Evolutionary conservation across 2,797 vertebrate genomes (phyloP).

Genomic region (Falco rusticolus): DNA sequence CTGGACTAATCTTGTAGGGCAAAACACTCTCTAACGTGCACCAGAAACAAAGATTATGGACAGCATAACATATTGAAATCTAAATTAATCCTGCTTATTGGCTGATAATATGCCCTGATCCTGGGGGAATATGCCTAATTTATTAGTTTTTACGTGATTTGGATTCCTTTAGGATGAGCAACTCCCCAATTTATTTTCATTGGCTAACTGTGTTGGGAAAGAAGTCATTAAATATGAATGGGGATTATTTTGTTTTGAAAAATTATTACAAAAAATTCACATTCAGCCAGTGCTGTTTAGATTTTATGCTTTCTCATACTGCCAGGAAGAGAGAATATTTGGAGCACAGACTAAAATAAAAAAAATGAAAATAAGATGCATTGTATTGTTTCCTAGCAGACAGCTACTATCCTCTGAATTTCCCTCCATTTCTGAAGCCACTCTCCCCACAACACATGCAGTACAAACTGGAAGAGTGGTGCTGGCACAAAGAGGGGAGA

Average conservation of each 20-base stretch:
- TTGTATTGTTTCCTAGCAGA: not conserved
- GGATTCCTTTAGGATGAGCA: constrained; percentile 40
- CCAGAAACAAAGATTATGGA: constrained; percentile 52
- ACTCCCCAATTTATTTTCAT: not conserved
- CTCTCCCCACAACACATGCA: not conserved
- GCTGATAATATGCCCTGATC: constrained; percentile 41
- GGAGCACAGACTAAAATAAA: not conserved
- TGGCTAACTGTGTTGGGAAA: not conserved
- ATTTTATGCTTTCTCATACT: not conserved
- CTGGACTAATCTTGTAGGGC: not conserved
- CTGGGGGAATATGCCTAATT: constrained; percentile 57
- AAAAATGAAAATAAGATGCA: not conserved
- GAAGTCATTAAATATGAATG: constrained; percentile 16
- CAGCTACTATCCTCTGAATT: not conserved
- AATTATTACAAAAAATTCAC: not conserved
- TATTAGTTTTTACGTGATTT: constrained; percentile 57
- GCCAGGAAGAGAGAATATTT: not conserved
- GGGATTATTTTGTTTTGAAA: not conserved
- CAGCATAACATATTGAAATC: constrained; percentile 49
- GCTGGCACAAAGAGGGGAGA: not conserved
- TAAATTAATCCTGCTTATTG: constrained; percentile 66
- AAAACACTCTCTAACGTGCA: constrained; percentile 51
- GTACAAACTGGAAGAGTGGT: not conserved
- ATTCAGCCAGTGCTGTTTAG: not conserved
- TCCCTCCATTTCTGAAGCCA: not conserved